Conservation (phyloP, 1,140 invertebrate genomes). For the Drosophila murphyi region DNA sequence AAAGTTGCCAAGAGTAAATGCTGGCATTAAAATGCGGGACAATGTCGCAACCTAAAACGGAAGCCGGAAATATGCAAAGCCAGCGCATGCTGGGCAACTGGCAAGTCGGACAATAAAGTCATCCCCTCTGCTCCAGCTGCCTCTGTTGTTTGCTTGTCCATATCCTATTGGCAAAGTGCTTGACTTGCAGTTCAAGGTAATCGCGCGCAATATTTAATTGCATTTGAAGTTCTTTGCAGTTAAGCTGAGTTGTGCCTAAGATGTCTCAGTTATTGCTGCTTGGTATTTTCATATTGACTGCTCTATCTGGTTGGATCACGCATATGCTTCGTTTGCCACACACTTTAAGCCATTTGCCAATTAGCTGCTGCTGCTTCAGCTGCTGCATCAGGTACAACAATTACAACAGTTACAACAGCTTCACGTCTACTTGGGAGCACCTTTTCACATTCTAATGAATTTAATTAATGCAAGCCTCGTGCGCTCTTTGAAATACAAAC, state of each 20-base stretch:
- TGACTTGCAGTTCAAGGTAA: conserved; percentile 30
- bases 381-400: conserved; percentile 35
- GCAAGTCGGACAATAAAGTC: conserved; percentile 27
- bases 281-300: conserved; percentile 16
- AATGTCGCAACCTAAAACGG: conserved; percentile 44
- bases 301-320: conserved; percentile 44
- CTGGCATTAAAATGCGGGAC: conserved; percentile 28
- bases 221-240: conserved; percentile 23
- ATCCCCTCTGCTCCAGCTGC: neutral
- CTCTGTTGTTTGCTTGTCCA: no score
- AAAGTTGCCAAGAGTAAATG: conserved; percentile 32
- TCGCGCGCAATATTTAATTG: conserved; percentile 31
- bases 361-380: conserved; percentile 47
- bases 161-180: conserved; percentile 17
- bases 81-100: conserved; percentile 29
- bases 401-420: conserved; percentile 1
- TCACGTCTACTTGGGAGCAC: conserved; percentile 30
- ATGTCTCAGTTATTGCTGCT: neutral
- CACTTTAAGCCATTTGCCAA: conserved; percentile 60
- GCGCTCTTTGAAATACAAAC: conserved; percentile 47
- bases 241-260: neutral
- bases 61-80: conserved; percentile 53
- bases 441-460: conserved; percentile 67
- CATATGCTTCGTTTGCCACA: conserved; percentile 51
- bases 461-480: conserved; percentile 75